phyloP scores from a whole-genome alignment of 2,888 invertebrate genomes.

The Drosophila robusta region DNA sequence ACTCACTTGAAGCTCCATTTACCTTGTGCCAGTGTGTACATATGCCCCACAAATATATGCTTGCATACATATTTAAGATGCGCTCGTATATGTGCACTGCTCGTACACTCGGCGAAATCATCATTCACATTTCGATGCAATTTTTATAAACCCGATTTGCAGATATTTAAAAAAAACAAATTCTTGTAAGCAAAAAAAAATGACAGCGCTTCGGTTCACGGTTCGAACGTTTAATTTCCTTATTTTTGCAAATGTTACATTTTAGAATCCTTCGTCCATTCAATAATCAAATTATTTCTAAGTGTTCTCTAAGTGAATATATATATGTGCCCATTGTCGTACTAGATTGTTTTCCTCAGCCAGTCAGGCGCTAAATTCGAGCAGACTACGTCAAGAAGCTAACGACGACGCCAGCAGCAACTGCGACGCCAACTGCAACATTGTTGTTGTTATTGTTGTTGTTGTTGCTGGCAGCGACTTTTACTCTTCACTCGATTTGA shows the following conservation, averaged over 20 bases:
- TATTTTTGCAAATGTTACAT: too few species aligned
- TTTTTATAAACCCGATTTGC: too few species aligned
- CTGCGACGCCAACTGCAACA: conserved; percentile 7
- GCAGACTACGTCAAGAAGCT: conserved; percentile 21
- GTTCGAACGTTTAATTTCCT: too few species aligned
- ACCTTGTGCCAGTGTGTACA: conserved; percentile 1
- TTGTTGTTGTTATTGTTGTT: conserved; percentile 11
- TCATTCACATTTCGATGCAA: too few species aligned
- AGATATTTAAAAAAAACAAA: too few species aligned
- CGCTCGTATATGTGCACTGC: too few species aligned
- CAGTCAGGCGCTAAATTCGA: not conserved
- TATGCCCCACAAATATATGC: not conserved
- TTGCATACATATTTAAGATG: not conserved
- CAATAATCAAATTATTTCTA: too few species aligned
- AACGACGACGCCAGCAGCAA: too few species aligned
- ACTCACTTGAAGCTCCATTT: conserved; percentile 2
- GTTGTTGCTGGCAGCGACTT: not conserved
- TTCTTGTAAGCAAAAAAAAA: too few species aligned
- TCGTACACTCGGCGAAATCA: not conserved
- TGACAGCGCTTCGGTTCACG: too few species aligned
- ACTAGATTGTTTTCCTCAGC: not conserved
- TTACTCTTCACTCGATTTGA: conserved; percentile 3
- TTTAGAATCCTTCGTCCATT: too few species aligned
- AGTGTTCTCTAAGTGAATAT: too few species aligned
- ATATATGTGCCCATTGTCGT: not conserved